Conservation (phyloP, 2,797 vertebrate species). For the Coccyzus lansbergi region DNA sequence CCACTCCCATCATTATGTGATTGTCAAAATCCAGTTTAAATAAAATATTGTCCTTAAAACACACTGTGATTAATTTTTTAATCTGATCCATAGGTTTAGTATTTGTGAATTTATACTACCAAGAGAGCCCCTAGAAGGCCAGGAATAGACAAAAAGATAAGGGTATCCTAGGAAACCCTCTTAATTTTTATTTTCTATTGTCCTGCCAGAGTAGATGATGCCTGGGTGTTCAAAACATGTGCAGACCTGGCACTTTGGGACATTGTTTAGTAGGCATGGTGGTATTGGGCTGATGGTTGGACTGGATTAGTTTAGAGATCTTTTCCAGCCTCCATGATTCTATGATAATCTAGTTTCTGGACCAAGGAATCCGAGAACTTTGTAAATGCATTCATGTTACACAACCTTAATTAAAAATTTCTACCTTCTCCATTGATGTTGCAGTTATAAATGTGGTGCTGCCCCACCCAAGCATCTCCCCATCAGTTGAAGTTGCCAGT, state of each 20-base stretch:
- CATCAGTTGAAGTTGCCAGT: too few relatives aligned
- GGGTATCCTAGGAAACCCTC: background rate
- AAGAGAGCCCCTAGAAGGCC: background rate
- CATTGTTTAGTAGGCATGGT: too few relatives aligned
- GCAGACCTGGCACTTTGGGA: too few relatives aligned
- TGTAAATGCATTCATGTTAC: background rate
- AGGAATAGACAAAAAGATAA: background rate
- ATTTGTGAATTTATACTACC: background rate
- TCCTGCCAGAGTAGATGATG: background rate
- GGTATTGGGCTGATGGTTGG: too few relatives aligned
- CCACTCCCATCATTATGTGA: too few relatives aligned
- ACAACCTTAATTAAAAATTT: background rate
- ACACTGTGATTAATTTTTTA: too few relatives aligned
- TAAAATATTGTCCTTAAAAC: background rate
- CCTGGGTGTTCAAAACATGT: background rate
- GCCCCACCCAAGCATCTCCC: background rate
- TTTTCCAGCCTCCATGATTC: too few relatives aligned
- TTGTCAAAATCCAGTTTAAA: background rate
- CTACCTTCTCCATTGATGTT: background rate
- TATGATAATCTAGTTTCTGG: background rate
- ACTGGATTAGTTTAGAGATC: too few relatives aligned
- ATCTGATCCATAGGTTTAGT: background rate
- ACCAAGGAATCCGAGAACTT: background rate
- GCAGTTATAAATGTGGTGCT: background rate
- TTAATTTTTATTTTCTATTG: background rate